These are phyloP conservation scores for Drosophila mayri DNA, from an alignment of 1,140 invertebrate species.

Conservation along the genomic window DNA sequence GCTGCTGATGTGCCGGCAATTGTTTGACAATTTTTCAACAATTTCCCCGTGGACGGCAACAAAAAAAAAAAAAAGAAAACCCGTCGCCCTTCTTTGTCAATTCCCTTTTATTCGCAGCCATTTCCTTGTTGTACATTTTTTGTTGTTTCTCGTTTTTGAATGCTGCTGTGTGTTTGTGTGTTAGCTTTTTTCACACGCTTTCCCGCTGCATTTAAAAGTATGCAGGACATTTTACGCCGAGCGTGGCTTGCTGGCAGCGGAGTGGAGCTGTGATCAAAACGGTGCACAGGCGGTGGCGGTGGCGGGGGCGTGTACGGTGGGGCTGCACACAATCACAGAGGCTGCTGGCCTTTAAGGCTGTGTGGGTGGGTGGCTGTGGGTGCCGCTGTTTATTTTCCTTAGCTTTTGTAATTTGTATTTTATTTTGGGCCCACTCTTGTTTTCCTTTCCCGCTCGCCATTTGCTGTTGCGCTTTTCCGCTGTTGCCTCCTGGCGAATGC, in stretches of 20 bases:
- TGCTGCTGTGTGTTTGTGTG: slow-evolving; percentile 31
- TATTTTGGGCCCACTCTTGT: slow-evolving; percentile 31
- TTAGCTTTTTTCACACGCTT: slow-evolving; percentile 75
- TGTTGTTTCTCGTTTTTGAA: background rate
- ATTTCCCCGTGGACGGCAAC: slow-evolving; percentile 66
- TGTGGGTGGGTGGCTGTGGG: background rate
- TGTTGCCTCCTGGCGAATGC: slow-evolving; percentile 62
- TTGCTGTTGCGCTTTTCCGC: slow-evolving; percentile 48
- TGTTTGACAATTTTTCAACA: slow-evolving; percentile 82
- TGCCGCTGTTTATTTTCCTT: slow-evolving; percentile 48
- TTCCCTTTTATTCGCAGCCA: slow-evolving; percentile 45
- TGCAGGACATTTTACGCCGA: slow-evolving; percentile 58
- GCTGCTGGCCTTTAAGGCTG: slow-evolving; percentile 64
- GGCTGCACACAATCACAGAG: slow-evolving; percentile 59
- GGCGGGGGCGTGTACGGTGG: background rate
- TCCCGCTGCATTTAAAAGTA: slow-evolving; percentile 70
- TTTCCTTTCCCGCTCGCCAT: slow-evolving; percentile 11
- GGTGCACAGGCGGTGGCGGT: background rate
- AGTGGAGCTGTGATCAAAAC: slow-evolving; percentile 4
- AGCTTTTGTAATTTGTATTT: slow-evolving; percentile 51
- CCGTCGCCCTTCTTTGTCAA: slow-evolving; percentile 31
- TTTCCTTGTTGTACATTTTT: slow-evolving; percentile 31
- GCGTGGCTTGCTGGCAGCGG: slow-evolving; percentile 55
- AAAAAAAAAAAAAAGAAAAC: slow-evolving; percentile 15
- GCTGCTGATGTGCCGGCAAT: slow-evolving; percentile 60